Base-by-base conservation (phyloP, 2,888 invertebrate species). In the Idaea dimidiata region DNA sequence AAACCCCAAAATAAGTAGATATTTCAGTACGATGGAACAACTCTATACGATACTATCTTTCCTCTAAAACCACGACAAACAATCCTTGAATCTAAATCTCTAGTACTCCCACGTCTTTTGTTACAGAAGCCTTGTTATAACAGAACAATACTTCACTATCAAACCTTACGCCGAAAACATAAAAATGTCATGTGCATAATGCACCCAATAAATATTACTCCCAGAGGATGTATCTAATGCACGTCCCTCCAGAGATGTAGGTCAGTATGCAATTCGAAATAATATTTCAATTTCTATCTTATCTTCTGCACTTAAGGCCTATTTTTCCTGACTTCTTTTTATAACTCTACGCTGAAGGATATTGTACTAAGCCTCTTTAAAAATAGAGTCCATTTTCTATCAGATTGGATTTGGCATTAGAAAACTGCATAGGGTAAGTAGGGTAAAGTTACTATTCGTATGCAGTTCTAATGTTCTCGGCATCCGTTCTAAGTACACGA, bases 161-260 rank as follows among this genome's bases (percentile, higher is more conserved):
- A 82, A 84, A 43, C 87, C 79, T 77, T 84, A 88, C 72, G 90
- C 84, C 85, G 78, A 89, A 88, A 79, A 86, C 89, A 92, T 92
- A 92, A 92, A 92, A 91, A 82, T 84, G 92, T 92, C 92, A 89
- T 81, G 85, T 86, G 89, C 91, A 89, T 89, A 86, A 88, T 89
- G 89, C 91, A 91, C 84, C 85, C 89, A 76, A 91, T 91, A 91
- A 89, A 91, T 91, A 91, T 89, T 82, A 88, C 84, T 85, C 92
- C 91, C 92, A 78, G 73, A 77, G 78, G 88, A 87, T 81, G 76
- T 77, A 68, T 70, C 88, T 88, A 89, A 89, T 86, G 83, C 82
- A 81, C 80, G 84, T 82, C 81, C 82, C 87, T 88, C 85, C 72
- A 81, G 91, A 91, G 92, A 92, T 89, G 84, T 92, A 89, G 92